Conservation (phyloP, 2,113 vertebrate species). For the Seriola dumerili region DNA sequence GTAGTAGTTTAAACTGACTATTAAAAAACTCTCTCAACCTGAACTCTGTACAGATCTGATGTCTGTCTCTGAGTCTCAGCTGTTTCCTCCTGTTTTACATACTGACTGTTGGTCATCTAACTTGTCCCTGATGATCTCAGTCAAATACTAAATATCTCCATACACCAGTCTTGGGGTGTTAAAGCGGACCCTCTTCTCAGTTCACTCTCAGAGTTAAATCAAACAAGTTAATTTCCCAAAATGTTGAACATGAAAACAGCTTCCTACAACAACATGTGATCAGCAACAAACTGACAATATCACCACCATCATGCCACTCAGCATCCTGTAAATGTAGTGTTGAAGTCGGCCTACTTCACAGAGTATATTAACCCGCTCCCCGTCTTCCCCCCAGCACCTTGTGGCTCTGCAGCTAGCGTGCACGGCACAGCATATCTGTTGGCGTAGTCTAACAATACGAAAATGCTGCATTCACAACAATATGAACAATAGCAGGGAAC, state of each 20-base stretch:
- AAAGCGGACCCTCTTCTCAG: no score
- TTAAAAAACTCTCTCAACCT: no score
- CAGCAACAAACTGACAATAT: not conserved
- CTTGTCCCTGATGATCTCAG: no score
- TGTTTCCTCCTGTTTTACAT: no score
- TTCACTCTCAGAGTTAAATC: no score
- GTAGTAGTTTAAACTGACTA: no score
- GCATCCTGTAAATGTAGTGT: conserved; percentile 18
- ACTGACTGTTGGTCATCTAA: no score
- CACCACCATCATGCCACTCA: conserved; percentile 1
- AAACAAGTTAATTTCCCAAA: no score
- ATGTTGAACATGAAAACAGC: not conserved
- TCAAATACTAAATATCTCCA: no score
- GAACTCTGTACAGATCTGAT: no score
- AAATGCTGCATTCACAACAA: conserved; percentile 85
- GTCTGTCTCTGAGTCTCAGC: no score
- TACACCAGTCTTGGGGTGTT: no score
- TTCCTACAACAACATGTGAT: not conserved
- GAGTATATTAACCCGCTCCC: conserved; percentile 37
- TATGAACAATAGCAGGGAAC: conserved; percentile 80
- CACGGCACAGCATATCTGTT: conserved; percentile 66
- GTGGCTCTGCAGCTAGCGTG: conserved; percentile 56
- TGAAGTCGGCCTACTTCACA: conserved; percentile 14
- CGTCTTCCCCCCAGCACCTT: conserved; percentile 31
- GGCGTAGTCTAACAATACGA: conserved; percentile 69